Conservation (phyloP, 2,113 vertebrate genomes). For the Sebastes schlegelii region DNA sequence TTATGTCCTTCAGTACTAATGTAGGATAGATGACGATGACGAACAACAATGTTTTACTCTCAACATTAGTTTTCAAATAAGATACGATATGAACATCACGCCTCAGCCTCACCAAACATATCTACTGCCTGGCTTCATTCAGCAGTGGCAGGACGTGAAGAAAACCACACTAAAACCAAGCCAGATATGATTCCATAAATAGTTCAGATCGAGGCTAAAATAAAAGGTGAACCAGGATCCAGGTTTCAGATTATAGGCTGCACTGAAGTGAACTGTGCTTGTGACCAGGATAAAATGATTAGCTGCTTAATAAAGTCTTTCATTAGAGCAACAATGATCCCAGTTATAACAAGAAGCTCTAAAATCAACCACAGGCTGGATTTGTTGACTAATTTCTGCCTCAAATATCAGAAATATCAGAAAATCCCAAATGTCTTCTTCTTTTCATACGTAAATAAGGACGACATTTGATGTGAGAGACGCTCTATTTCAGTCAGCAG, state of each 20-base stretch:
- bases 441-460: background rate
- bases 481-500: conserved; percentile 19
- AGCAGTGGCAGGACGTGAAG: background rate
- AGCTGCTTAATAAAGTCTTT: conserved; percentile 29
- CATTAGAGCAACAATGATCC: conserved; percentile 28
- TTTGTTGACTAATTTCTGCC: conserved; percentile 11
- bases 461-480: conserved; percentile 9
- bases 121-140: background rate
- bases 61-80: background rate
- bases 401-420: conserved; percentile 17
- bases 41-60: conserved; percentile 7
- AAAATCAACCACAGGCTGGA: conserved; percentile 5
- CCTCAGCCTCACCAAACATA: background rate
- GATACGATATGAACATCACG: background rate
- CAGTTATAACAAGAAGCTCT: conserved; percentile 10
- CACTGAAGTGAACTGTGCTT: background rate
- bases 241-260: background rate
- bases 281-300: conserved; percentile 29
- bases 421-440: conserved; percentile 19
- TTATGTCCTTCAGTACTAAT: conserved; percentile 4
- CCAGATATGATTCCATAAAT: background rate
- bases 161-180: background rate
- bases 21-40: conserved; percentile 18
- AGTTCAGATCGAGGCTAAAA: conserved; percentile 17
- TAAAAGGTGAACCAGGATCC: conserved; percentile 12